Percentiles rank a stretch among this genome's conserved stretches.
phyloP scores from a whole-genome alignment of 2,113 vertebrate species.

The Riparia riparia region DNA sequence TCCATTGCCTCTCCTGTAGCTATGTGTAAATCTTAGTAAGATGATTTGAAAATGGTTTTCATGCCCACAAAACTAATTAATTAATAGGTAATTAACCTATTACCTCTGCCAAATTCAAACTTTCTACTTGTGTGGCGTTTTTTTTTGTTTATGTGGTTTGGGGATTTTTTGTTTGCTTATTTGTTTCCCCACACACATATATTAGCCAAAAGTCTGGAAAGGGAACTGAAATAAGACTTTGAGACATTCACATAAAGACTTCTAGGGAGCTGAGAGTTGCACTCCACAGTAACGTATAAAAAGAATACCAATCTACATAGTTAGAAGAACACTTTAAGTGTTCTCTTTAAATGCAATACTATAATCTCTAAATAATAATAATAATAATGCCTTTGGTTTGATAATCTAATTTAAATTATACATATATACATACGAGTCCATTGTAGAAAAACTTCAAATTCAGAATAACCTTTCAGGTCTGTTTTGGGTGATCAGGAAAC shows the following conservation, averaged over 20 bases:
- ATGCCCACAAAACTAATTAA: neutral
- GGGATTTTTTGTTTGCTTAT: neutral
- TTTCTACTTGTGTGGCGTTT: accelerated
- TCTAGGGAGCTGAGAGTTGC: neutral
- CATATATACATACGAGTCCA: neutral
- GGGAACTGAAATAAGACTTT: neutral
- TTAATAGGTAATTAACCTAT: neutral
- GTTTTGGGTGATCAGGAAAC: neutral
- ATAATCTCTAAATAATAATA: neutral
- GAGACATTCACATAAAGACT: neutral
- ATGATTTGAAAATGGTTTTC: neutral
- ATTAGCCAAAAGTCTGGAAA: neutral
- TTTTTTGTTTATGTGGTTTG: neutral
- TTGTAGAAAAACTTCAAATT: neutral
- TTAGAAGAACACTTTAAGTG: neutral
- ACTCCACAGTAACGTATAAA: neutral
- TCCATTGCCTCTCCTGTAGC: neutral
- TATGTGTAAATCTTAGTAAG: neutral
- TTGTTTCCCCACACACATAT: neutral
- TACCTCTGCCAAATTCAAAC: neutral
- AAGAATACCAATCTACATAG: neutral
- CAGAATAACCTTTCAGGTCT: neutral
- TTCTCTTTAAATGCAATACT: neutral
- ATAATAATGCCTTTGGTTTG: neutral
- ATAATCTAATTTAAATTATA: neutral